phyloP scores from a whole-genome alignment of 2,888 invertebrate genomes.

The Helicoverpa assulta region DNA sequence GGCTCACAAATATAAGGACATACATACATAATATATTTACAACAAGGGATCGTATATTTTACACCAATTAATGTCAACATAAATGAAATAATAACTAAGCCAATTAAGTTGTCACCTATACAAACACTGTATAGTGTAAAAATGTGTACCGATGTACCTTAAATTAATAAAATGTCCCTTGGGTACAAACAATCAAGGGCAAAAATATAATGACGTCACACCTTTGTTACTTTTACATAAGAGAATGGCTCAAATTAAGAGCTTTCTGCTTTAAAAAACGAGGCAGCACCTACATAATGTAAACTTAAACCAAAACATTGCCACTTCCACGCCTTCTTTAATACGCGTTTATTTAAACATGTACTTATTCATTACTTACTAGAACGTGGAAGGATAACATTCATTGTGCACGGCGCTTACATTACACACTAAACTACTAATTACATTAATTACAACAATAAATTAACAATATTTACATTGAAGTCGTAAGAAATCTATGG shows the following conservation, averaged over 20 bases:
- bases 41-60: conserved; percentile 2
- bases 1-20: conserved; percentile 33
- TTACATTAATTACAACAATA: conserved; percentile 63
- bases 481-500: conserved; percentile 25
- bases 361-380: conserved; percentile 34
- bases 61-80: conserved; percentile 7
- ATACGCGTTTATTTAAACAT: conserved; percentile 30
- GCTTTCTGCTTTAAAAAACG: neutral
- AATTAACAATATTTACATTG: conserved; percentile 72
- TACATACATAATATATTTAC: conserved; percentile 39
- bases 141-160: conserved; percentile 10
- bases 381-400: conserved; percentile 59
- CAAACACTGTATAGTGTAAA: conserved; percentile 13
- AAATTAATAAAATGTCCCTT: conserved; percentile 14
- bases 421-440: conserved; percentile 31
- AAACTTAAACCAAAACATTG: conserved; percentile 33
- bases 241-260: conserved; percentile 11
- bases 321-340: conserved; percentile 46
- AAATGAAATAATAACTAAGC: conserved; percentile 14
- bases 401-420: conserved; percentile 59
- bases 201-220: neutral
- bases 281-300: conserved; percentile 1
- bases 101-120: conserved; percentile 10
- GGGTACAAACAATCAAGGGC: neutral
- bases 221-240: conserved; percentile 2